Base-by-base conservation (phyloP, 2,888 invertebrate genomes). In the Achlya flavicornis region DNA sequence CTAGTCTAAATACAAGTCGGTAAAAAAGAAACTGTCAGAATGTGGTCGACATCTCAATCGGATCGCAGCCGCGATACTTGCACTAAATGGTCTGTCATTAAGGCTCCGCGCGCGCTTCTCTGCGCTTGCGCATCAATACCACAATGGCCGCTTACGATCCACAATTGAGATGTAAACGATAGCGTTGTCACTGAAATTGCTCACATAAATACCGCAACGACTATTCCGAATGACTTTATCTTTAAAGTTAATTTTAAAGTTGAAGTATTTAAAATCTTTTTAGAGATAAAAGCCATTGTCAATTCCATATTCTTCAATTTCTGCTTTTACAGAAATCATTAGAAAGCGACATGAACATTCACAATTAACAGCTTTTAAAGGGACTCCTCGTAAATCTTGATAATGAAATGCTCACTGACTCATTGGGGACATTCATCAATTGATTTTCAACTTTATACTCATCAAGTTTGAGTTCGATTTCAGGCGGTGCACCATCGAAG, bases 351-450 rank as follows among this genome's bases (percentile, higher is more conserved):
- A 86, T 86, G 83, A 83, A 79, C 83, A 75, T 77, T 81, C 66
- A 85, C 86, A 91, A 92, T 92, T 90, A 91, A 88, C 86, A 76
- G 83, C 84, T 84, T 87, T 86, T 86, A 88, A 89, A 89, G 90
- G 91, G 89, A 87, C 89, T 88, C 86, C 88, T 88, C 85, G 87
- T 87, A 88, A 89, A 90, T 90, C 90, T 90, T 86, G 88, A 90
- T 91, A 91, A 90, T 90, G 88, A 85, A 87, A 86, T 83, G 83
- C 83, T 82, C 76, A 80, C 83, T 79, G 82, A 83, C 73, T 82
- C 83, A 78, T 70, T 71, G 70, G 68, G 64, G 59, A 12, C 46
- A n/a, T 46, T 61, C 19, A 58, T 35, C 66, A 66, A 66, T 62
- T 67, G 48, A 80, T 71, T 79, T 68, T 62, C 33, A 70, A 69